These are phyloP conservation scores for Danio jaintianensis DNA, from an alignment of 2,797 vertebrate genomes.

Conservation along the genomic window DNA sequence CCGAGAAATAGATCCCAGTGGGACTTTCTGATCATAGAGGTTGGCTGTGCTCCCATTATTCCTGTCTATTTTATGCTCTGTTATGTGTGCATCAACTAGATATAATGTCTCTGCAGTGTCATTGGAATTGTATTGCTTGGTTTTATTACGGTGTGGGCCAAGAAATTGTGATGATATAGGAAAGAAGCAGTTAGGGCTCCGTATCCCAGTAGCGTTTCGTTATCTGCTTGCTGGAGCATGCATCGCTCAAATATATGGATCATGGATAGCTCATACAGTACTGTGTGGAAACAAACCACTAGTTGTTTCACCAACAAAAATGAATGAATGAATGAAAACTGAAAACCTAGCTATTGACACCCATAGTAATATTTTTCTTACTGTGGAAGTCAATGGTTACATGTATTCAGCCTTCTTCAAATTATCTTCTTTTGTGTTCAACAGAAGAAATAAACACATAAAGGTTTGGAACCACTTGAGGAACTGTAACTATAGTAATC, in stretches of 20 bases:
- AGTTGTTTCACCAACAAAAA: no score
- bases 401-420: no score
- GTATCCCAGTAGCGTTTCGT: not conserved
- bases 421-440: no score
- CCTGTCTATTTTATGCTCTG: conserved; percentile 9
- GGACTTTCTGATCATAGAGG: conserved; percentile 27
- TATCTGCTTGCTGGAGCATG: not conserved
- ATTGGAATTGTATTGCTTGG: conserved; percentile 19
- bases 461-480: no score
- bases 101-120: conserved; percentile 22
- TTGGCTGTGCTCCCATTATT: conserved; percentile 17
- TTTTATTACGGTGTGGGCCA: conserved; percentile 23
- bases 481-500: no score
- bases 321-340: no score
- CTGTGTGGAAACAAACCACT: no score
- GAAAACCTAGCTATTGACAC: no score
- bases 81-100: conserved; percentile 24
- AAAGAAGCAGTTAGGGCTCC: not conserved
- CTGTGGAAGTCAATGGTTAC: no score
- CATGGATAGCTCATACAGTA: not conserved
- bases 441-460: no score
- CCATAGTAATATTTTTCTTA: no score
- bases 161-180: conserved; percentile 19
- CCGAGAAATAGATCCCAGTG: conserved; percentile 40
- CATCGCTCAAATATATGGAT: not conserved